These are phyloP conservation scores for Phallusia fumigata DNA, from an alignment of 23 tunicate genomes.

Conservation along the genomic window DNA sequence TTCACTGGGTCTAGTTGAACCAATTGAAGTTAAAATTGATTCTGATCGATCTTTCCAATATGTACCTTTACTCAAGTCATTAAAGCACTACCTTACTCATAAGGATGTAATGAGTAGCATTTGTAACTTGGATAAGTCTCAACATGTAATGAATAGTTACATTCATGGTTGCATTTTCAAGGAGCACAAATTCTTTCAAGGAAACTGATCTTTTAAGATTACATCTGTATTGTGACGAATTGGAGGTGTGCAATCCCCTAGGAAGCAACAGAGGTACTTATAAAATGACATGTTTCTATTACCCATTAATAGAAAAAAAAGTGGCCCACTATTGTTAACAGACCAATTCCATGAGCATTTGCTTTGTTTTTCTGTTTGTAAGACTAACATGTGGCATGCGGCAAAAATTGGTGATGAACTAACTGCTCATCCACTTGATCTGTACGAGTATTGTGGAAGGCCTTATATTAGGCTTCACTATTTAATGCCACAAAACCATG, in stretches of 20 bases:
- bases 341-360: too few species aligned
- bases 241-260: slow-evolving; percentile 14
- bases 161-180: slow-evolving; percentile 4
- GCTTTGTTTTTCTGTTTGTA: too few species aligned
- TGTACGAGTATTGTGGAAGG: too few species aligned
- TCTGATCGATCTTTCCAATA: slow-evolving; percentile 3
- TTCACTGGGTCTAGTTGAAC: slow-evolving; percentile 4
- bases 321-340: too few species aligned
- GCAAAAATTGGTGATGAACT: too few species aligned
- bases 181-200: neutral
- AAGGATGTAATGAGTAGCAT: slow-evolving; percentile 11
- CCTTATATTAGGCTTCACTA: too few species aligned
- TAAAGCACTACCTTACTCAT: slow-evolving; percentile 13
- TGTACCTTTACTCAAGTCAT: neutral
- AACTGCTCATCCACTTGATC: too few species aligned
- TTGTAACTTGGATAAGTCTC: neutral
- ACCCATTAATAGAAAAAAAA: neutral
- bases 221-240: slow-evolving; percentile 22
- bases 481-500: too few species aligned
- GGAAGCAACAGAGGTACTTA: slow-evolving; percentile 3
- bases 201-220: slow-evolving; percentile 8
- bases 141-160: slow-evolving; percentile 7
- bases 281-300: slow-evolving; percentile 17
- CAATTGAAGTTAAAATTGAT: neutral
- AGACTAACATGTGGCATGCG: too few species aligned